Evolutionary conservation across 2,888 invertebrate genomes (phyloP).

Genomic region (Drosophila parthenogenetica): DNA sequence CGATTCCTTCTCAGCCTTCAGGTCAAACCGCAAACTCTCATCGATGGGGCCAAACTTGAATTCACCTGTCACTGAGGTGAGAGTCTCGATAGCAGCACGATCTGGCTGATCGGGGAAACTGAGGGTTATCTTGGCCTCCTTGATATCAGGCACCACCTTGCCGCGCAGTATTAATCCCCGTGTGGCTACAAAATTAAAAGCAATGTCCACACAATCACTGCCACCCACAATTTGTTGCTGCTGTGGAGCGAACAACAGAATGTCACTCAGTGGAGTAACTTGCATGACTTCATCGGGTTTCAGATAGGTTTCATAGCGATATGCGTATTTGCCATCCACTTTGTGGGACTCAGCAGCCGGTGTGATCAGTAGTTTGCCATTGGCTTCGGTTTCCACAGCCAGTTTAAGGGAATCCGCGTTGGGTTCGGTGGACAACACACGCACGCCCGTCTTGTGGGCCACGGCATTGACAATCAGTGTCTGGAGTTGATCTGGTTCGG

Average conservation of each 20-base stretch:
- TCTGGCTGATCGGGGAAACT: constrained; percentile 84
- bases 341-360: constrained; percentile 85
- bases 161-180: constrained; percentile 89
- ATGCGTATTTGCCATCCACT: constrained; percentile 85
- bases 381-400: constrained; percentile 68
- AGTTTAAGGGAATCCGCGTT: constrained; percentile 77
- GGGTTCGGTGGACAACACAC: constrained; percentile 85
- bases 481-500: constrained; percentile 78
- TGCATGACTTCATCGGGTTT: constrained; percentile 85
- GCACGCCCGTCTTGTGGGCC: constrained; percentile 86
- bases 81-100: constrained; percentile 61
- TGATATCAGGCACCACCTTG: constrained; percentile 87
- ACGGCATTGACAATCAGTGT: constrained; percentile 86
- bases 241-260: constrained; percentile 90
- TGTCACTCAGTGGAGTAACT: constrained; percentile 89
- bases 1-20: constrained; percentile 93
- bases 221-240: constrained; percentile 88
- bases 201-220: constrained; percentile 89
- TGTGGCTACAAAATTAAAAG: constrained; percentile 88
- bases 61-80: constrained; percentile 89
- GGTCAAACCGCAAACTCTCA: constrained; percentile 88
- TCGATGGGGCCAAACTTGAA: constrained; percentile 95
- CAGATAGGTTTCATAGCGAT: constrained; percentile 82
- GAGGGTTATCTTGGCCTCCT: constrained; percentile 87
- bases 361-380: constrained; percentile 74